A percentile compares a stretch with the other conserved stretches of the same genome.
phyloP scores from a whole-genome alignment of 2,797 vertebrate species.

The Nasua narica region DNA sequence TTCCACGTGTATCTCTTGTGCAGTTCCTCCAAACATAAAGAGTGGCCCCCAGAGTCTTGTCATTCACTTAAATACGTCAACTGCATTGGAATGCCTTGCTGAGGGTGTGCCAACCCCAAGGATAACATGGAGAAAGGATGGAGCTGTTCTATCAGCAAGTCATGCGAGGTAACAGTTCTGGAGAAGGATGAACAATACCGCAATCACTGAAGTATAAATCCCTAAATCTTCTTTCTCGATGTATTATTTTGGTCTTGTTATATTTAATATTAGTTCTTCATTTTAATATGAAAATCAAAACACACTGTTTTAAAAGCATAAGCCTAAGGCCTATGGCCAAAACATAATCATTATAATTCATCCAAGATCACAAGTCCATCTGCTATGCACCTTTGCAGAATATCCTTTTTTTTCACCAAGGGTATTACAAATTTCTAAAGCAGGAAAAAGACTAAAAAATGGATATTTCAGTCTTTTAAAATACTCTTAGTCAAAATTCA shows the following conservation, averaged over 20 bases:
- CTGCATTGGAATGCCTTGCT: constrained; percentile 88
- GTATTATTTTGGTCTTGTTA: background rate
- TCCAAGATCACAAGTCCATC: background rate
- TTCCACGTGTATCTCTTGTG: constrained; percentile 30
- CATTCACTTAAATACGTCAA: constrained; percentile 85
- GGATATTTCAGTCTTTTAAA: background rate
- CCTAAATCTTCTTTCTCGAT: background rate
- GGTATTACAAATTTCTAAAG: background rate
- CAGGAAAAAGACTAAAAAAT: background rate
- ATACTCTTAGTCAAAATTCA: background rate
- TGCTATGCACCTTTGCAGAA: background rate
- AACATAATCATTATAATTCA: background rate
- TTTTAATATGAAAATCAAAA: background rate
- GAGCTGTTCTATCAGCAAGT: constrained; percentile 87
- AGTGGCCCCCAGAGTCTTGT: constrained; percentile 83
- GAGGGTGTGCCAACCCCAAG: constrained; percentile 92
- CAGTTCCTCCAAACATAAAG: constrained; percentile 92
- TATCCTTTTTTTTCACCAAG: background rate
- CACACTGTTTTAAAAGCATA: background rate
- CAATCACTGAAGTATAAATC: background rate
- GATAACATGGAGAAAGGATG: constrained; percentile 96
- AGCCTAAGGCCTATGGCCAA: background rate
- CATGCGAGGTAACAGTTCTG: constrained; percentile 86
- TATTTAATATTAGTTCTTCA: background rate
- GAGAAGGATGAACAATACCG: background rate